Evolutionary conservation across 2,888 invertebrate genomes (phyloP).

Genomic region (Neoscelio sp.): DNA sequence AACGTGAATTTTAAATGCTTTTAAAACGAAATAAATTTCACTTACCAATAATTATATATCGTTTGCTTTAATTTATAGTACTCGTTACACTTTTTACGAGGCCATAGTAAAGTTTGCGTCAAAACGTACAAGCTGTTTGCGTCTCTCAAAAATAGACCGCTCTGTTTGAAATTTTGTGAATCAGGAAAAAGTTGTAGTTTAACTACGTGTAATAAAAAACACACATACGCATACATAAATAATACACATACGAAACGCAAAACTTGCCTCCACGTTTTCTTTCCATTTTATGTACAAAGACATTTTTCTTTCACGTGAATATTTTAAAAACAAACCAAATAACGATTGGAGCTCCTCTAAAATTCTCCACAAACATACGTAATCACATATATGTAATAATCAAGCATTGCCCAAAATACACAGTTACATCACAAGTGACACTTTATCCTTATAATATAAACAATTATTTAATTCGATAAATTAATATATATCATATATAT

Average conservation of each 20-base stretch:
- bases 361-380: slow-evolving; percentile 14
- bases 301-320: not conserved
- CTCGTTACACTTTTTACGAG: slow-evolving; percentile 32
- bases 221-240: too few relatives aligned
- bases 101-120: slow-evolving; percentile 29
- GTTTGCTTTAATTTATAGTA: not conserved
- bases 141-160: not conserved
- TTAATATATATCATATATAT: slow-evolving; percentile 30
- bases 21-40: not conserved
- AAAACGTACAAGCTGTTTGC: too few relatives aligned
- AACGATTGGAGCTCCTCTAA: too few relatives aligned
- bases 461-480: slow-evolving; percentile 51
- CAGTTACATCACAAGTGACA: slow-evolving; percentile 61
- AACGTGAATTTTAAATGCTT: too few relatives aligned
- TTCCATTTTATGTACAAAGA: slow-evolving; percentile 17
- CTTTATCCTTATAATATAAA: slow-evolving; percentile 50
- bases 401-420: slow-evolving; percentile 55
- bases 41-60: slow-evolving; percentile 28
- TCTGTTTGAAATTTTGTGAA: not conserved
- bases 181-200: not conserved
- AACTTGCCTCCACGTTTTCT: too few relatives aligned
- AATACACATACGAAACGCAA: too few relatives aligned
- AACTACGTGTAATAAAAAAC: too few relatives aligned
- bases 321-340: not conserved
- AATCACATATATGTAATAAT: slow-evolving; percentile 44